Evolutionary conservation across 2,797 vertebrate genomes (phyloP), one percentile per base, ranked within the genome.

Genomic region (Sarcophilus harrisii): DNA sequence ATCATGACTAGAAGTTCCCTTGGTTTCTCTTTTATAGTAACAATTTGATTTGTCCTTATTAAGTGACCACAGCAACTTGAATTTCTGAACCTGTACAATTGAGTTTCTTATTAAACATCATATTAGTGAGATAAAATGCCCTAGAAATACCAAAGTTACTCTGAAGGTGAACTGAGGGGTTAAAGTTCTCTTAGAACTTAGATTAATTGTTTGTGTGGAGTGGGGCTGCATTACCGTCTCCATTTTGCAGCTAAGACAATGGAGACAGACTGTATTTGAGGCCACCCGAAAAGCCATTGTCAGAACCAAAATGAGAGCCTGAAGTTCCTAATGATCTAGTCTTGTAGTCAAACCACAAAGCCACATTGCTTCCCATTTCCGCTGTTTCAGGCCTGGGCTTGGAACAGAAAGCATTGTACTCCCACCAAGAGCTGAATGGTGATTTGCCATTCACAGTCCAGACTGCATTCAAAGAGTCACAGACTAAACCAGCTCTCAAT

Each of bases 351-450:
- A 52, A 97, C 98, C 97, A 87, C 97, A 97, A 97, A 98, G 95
- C 98, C 97, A 58, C 97, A 93, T 60, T 38, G 90, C 96, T 98
- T 98, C 95, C 97, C 62, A 95, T 92, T 98, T 96, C 98, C 58
- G 94, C 96, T 3, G 59, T 92, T 54, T 58, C 55, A 28, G 94
- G 92, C 94, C 91, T 91, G 57, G 49, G 91, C 96, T 92, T 57
- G 92, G 57, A 32, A 45, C 12, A 87, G 94, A 95, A 92, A 94
- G 96, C 60, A 29, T 93, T 5, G 91, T 0, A 0, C 45, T 8
- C 93, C 28, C 18, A 0, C 57, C 0, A 0, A 1, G 27, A 27
- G 30, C 93, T 97, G 92, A 94, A 94, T 93, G 95, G 92, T 90
- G 91, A 96, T 97, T 94, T 95, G 91, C 93, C 95, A 92, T 97